phyloP scores from a whole-genome alignment of 2,797 vertebrate species.

The Lycodopsis pacificus region DNA sequence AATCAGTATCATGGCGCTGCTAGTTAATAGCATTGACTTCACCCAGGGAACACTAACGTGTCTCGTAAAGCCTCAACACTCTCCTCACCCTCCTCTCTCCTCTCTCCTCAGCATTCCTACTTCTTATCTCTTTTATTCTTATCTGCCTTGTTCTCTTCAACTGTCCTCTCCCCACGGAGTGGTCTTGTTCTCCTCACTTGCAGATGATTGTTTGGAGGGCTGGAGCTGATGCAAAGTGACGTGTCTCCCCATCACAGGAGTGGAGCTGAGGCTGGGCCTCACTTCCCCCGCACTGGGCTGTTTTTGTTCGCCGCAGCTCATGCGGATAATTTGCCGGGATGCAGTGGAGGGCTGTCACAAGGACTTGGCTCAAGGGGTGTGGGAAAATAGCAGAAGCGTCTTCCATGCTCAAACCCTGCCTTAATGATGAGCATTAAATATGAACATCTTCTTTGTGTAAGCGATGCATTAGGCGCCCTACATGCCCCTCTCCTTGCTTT shows the following conservation, averaged over 20 bases:
- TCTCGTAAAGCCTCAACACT: conserved; percentile 11
- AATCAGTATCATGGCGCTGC: conserved; percentile 19
- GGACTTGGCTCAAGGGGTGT: conserved; percentile 88
- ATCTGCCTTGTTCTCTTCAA: conserved; percentile 53
- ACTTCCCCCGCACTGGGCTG: conserved; percentile 84
- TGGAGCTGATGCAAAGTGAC: conserved; percentile 85
- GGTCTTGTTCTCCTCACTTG: conserved; percentile 79
- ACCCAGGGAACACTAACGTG: conserved; percentile 11
- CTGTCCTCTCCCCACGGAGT: conserved; percentile 61
- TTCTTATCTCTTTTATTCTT: conserved; percentile 46
- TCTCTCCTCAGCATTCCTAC: conserved; percentile 7
- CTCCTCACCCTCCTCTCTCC: conserved; percentile 21
- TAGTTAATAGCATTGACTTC: conserved; percentile 24
- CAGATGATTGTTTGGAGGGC: conserved; percentile 80
- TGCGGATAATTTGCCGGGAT: conserved; percentile 88
- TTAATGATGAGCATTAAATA: conserved; percentile 86
- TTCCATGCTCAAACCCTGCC: conserved; percentile 82
- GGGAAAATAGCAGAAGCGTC: conserved; percentile 86
- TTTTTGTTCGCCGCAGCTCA: conserved; percentile 87
- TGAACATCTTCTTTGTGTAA: conserved; percentile 84
- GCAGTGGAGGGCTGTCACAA: conserved; percentile 87
- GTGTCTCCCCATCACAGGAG: conserved; percentile 80
- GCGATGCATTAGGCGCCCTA: conserved; percentile 75
- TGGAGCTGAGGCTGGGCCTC: conserved; percentile 79
- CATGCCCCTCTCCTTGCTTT: conserved; percentile 65